phyloP scores from a whole-genome alignment of 2,113 vertebrate species.

The Regulus satrapa region DNA sequence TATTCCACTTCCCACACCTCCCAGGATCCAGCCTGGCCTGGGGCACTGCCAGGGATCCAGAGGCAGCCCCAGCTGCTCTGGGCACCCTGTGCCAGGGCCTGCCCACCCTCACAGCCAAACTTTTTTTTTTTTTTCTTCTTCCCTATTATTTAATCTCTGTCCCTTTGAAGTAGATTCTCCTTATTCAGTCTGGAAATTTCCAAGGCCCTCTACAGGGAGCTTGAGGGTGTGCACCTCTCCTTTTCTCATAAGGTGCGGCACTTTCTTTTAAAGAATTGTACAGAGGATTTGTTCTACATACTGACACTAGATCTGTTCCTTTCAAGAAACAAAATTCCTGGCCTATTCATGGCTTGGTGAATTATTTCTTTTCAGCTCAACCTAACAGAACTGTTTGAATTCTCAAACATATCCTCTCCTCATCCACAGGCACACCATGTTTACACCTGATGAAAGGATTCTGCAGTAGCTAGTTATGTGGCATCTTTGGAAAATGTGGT shows the following conservation, averaged over 20 bases:
- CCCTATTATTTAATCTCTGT: too few species aligned
- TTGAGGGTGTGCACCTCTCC: background rate
- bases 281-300: background rate
- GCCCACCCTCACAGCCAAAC: fast-evolving
- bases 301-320: background rate
- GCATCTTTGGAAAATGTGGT: background rate
- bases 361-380: background rate
- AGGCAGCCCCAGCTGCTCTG: background rate
- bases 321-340: fast-evolving
- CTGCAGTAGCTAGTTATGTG: background rate
- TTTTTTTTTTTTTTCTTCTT: background rate
- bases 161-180: background rate
- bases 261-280: background rate
- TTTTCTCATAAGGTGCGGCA: background rate
- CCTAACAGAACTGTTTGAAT: background rate
- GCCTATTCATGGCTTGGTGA: background rate
- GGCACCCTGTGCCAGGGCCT: background rate
- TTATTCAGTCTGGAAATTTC: background rate
- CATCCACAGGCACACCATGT: background rate
- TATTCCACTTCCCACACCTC: background rate
- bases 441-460: background rate
- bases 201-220: background rate
- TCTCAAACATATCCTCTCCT: background rate
- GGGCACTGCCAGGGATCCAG: background rate
- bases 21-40: background rate